Percentiles rank a stretch among this genome's conserved stretches.
These are phyloP conservation scores for Lucifuga dentata DNA, from an alignment of 2,113 vertebrate genomes.

Conservation along the genomic window DNA sequence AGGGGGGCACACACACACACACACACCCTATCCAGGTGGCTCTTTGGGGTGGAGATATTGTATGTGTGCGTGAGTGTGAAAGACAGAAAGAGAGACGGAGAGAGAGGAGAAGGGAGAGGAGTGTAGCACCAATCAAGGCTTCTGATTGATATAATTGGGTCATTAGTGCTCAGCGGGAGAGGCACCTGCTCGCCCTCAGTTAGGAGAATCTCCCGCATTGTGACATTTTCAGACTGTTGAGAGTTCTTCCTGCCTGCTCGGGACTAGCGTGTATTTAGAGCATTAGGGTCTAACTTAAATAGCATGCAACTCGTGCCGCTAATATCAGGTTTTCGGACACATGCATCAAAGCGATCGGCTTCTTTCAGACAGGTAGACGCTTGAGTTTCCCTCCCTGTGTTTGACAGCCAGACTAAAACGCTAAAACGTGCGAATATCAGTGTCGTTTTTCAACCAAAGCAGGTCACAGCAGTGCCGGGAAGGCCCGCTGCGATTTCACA, in stretches of 20 bases:
- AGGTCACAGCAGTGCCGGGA: constrained; percentile 2
- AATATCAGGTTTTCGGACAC: constrained; percentile 21
- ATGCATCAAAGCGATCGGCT: background rate
- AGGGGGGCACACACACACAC: too few relatives aligned
- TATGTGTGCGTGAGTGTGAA: constrained; percentile 11
- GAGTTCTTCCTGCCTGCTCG: constrained; percentile 68
- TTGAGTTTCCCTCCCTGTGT: too few relatives aligned
- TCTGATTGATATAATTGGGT: constrained; percentile 86
- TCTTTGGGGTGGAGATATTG: constrained; percentile 50
- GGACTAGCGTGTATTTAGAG: constrained; percentile 73
- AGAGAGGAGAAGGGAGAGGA: constrained; percentile 55
- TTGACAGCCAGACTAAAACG: too few relatives aligned
- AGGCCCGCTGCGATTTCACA: constrained; percentile 10
- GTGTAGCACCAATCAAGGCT: constrained; percentile 79
- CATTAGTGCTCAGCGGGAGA: constrained; percentile 82
- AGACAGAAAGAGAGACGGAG: constrained; percentile 43
- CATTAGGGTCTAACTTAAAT: constrained; percentile 69
- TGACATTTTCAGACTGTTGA: constrained; percentile 76
- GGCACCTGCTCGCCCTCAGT: constrained; percentile 80
- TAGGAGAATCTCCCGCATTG: constrained; percentile 76
- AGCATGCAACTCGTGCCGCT: constrained; percentile 50
- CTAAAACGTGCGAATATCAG: background rate
- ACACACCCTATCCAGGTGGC: constrained; percentile 74
- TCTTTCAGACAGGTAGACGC: constrained; percentile 9
- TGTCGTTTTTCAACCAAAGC: background rate